Evolutionary conservation across 2,888 invertebrate genomes (phyloP).

Genomic region (Ophraella communa): DNA sequence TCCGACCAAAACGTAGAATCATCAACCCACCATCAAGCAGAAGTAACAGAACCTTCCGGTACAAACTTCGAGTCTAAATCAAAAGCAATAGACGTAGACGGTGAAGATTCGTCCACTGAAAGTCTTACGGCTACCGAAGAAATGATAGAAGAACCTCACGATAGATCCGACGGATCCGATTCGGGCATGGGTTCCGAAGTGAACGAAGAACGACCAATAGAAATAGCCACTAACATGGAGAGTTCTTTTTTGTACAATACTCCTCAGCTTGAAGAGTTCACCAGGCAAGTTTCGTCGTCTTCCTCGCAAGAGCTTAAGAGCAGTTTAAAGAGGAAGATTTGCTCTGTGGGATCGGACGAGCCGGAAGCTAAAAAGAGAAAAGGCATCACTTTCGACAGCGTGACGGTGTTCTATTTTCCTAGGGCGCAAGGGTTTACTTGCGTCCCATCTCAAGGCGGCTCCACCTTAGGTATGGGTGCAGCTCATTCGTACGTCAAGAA

Average conservation of each 20-base stretch:
- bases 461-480: conserved; percentile 84
- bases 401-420: conserved; percentile 95
- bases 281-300: conserved; percentile 17
- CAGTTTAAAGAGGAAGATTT: conserved; percentile 73
- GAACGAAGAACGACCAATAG: conserved; percentile 64
- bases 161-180: conserved; percentile 80
- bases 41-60: conserved; percentile 36
- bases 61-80: conserved; percentile 46
- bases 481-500: conserved; percentile 74
- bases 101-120: conserved; percentile 70
- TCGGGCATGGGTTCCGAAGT: conserved; percentile 83
- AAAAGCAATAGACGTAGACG: conserved; percentile 52
- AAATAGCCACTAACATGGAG: conserved; percentile 48
- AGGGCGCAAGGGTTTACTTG: conserved; percentile 91
- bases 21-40: conserved; percentile 23
- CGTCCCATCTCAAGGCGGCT: conserved; percentile 88
- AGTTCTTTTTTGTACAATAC: conserved; percentile 62
- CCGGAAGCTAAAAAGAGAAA: conserved; percentile 74
- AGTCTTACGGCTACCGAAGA: conserved; percentile 65
- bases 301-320: conserved; percentile 62
- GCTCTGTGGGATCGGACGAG: conserved; percentile 59
- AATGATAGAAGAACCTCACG: conserved; percentile 69
- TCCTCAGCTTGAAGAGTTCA: conserved; percentile 31
- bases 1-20: conserved; percentile 18
- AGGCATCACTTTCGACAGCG: conserved; percentile 87